These are phyloP conservation scores for Osmerus eperlanus DNA, from an alignment of 2,113 vertebrate genomes.

Conservation along the genomic window DNA sequence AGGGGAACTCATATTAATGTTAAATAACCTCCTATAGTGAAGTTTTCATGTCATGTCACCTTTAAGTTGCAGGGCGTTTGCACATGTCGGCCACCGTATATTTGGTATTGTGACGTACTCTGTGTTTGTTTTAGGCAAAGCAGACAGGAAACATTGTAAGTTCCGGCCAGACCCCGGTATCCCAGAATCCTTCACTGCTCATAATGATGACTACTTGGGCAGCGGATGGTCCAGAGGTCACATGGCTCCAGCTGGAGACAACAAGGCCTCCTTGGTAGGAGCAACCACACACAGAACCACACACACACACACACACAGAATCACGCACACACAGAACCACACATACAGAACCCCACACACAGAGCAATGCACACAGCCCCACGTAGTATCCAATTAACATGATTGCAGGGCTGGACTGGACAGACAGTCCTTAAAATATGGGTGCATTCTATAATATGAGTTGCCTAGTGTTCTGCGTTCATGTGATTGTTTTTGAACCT, in stretches of 20 bases:
- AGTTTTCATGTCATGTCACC: no score
- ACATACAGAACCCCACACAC: neutral
- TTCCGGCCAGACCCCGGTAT: slow-evolving; percentile 80
- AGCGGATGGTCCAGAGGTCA: slow-evolving; percentile 87
- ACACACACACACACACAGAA: neutral
- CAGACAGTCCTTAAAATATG: no score
- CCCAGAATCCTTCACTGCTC: slow-evolving; percentile 75
- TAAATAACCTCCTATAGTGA: no score
- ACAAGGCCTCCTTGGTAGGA: slow-evolving; percentile 78
- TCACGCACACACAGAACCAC: neutral
- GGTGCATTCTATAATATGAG: no score
- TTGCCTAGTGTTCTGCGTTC: no score
- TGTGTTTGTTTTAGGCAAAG: slow-evolving; percentile 62
- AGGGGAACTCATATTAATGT: no score
- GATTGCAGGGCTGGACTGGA: no score
- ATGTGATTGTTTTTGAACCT: no score
- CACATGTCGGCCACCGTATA: no score
- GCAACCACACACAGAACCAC: neutral
- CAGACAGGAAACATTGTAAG: slow-evolving; percentile 77
- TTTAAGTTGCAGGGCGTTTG: no score
- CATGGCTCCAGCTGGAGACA: slow-evolving; percentile 84
- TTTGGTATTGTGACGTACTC: neutral
- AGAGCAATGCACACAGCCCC: no score
- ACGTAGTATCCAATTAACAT: no score
- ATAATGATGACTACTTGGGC: slow-evolving; percentile 79